These are phyloP conservation scores for Phrynosoma blainvillii DNA, from an alignment of 2,113 vertebrate species.

Conservation along the genomic window DNA sequence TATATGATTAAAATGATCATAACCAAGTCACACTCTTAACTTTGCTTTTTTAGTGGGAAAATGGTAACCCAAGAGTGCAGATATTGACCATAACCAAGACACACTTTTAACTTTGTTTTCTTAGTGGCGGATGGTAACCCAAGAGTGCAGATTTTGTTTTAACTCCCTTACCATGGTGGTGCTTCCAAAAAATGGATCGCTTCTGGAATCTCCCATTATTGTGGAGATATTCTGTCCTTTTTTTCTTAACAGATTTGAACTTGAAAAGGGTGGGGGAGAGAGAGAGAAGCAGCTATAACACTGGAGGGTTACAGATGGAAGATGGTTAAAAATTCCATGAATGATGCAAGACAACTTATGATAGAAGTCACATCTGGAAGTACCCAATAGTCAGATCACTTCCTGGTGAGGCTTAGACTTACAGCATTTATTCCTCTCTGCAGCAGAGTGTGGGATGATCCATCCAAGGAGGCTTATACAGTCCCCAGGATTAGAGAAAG, in stretches of 20 bases:
- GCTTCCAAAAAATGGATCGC: background rate
- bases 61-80: background rate
- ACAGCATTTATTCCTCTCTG: background rate
- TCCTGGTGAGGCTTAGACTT: background rate
- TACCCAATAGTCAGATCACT: background rate
- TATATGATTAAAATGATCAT: background rate
- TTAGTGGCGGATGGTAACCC: background rate
- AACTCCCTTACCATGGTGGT: background rate
- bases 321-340: too few species aligned
- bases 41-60: background rate
- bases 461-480: background rate
- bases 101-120: too few species aligned
- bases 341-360: too few species aligned
- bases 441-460: background rate
- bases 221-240: too few species aligned
- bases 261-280: background rate
- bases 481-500: background rate
- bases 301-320: too few species aligned
- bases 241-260: background rate
- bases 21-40: background rate
- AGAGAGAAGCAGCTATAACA: background rate
- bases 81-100: too few species aligned
- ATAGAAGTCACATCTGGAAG: too few species aligned
- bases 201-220: too few species aligned
- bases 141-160: too few species aligned